Percentiles rank a stretch among this genome's conserved stretches.
Conservation (phyloP, 2,888 invertebrate genomes). For the Caenorhabditis doughertyi region DNA sequence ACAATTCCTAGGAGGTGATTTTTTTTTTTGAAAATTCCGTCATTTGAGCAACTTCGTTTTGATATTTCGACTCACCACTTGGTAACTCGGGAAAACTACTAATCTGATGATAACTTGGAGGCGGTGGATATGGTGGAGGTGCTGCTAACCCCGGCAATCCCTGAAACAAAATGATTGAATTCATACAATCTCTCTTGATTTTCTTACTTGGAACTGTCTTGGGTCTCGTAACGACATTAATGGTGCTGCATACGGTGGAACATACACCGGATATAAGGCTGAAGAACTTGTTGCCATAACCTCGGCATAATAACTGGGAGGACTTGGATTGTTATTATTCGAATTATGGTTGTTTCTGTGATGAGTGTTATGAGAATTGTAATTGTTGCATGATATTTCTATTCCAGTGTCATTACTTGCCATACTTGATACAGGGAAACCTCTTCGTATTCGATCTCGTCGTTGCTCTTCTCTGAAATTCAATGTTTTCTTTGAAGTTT, state of each 20-base stretch:
- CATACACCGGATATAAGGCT: slow-evolving; percentile 68
- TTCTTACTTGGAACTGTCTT: slow-evolving; percentile 62
- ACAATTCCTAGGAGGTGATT: no score
- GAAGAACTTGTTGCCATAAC: slow-evolving; percentile 65
- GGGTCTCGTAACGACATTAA: slow-evolving; percentile 69
- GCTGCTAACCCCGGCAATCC: slow-evolving; percentile 71
- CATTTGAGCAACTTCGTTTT: background rate
- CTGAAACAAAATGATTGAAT: no score
- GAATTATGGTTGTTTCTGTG: background rate
- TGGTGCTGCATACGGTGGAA: slow-evolving; percentile 68
- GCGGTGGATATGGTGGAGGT: slow-evolving; percentile 72
- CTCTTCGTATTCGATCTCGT: slow-evolving; percentile 48
- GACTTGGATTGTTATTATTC: slow-evolving; percentile 36
- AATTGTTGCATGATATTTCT: slow-evolving; percentile 34
- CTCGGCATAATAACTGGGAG: slow-evolving; percentile 67
- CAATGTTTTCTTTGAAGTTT: background rate
- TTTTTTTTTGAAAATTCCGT: no score
- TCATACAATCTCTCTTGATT: no score
- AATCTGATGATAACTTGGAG: slow-evolving; percentile 70
- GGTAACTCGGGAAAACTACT: slow-evolving; percentile 67
- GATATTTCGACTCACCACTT: slow-evolving; percentile 28
- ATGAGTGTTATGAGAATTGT: slow-evolving; percentile 6
- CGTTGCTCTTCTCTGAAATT: slow-evolving; percentile 44
- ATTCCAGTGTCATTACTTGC: slow-evolving; percentile 37
- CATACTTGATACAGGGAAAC: slow-evolving; percentile 20